Conservation (phyloP, 1,140 invertebrate species). For the Ceratina calcarata region DNA sequence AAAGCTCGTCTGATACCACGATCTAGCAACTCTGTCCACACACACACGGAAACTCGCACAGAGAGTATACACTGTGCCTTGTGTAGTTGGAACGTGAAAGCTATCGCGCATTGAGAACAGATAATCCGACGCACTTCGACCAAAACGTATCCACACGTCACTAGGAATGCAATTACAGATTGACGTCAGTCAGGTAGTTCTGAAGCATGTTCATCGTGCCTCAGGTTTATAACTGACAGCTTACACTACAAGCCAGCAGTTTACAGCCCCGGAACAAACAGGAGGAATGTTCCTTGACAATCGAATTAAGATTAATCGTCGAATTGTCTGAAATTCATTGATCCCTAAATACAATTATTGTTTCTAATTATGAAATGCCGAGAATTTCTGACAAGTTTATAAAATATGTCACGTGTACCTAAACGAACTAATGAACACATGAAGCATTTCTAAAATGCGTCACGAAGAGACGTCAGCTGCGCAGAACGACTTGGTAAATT, state of each 20-base stretch:
- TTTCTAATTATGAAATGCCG: too few relatives aligned
- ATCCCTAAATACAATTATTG: too few relatives aligned
- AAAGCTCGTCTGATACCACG: not conserved
- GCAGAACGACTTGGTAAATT: too few relatives aligned
- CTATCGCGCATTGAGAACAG: conserved; percentile 45
- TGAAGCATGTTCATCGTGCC: conserved; percentile 48
- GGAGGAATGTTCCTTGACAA: not conserved
- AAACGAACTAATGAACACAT: too few relatives aligned
- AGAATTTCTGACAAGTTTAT: too few relatives aligned
- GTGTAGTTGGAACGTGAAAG: conserved; percentile 25
- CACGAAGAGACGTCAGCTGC: too few relatives aligned
- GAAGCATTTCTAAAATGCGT: too few relatives aligned
- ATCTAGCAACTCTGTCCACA: not conserved
- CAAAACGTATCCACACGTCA: conserved; percentile 61
- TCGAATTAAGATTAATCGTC: not conserved
- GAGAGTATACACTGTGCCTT: too few relatives aligned
- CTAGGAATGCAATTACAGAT: conserved; percentile 60
- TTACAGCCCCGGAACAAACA: too few relatives aligned
- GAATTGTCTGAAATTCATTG: too few relatives aligned
- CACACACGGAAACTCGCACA: not conserved
- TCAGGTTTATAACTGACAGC: conserved; percentile 46
- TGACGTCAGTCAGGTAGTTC: conserved; percentile 58
- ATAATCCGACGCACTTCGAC: conserved; percentile 57
- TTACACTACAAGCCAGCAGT: not conserved
- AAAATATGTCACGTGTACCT: too few relatives aligned